Conservation (phyloP, 2,888 invertebrate species). For the Melanostoma mellinum region DNA sequence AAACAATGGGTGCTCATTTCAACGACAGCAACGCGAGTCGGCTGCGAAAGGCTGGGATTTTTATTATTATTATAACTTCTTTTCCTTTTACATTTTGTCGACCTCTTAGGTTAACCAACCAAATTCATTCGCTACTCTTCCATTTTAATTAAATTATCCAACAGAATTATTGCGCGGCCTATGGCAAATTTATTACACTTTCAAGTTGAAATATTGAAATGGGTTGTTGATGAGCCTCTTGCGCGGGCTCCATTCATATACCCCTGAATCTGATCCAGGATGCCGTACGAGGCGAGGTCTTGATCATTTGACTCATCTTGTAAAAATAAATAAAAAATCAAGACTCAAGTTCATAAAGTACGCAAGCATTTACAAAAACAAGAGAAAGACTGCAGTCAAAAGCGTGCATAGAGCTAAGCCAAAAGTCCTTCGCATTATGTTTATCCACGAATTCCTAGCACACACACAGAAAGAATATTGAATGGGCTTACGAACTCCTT, state of each 20-base stretch:
- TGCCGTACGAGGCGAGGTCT: constrained; percentile 61
- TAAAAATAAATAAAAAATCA: constrained; percentile 55
- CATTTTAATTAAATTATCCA: constrained; percentile 80
- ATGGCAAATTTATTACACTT: constrained; percentile 74
- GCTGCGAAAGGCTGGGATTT: constrained; percentile 24
- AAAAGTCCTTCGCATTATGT: constrained; percentile 74
- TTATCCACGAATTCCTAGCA: constrained; percentile 77
- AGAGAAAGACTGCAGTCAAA: constrained; percentile 25
- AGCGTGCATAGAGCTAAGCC: constrained; percentile 74
- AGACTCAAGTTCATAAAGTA: constrained; percentile 64
- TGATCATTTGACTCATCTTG: constrained; percentile 56
- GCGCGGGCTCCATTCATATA: constrained; percentile 29
- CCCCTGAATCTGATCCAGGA: constrained; percentile 8
- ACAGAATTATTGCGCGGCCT: constrained; percentile 72
- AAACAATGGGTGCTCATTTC: constrained; percentile 46
- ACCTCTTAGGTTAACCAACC: constrained; percentile 17
- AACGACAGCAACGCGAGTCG: neutral
- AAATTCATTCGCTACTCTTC: constrained; percentile 65
- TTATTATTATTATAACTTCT: constrained; percentile 40
- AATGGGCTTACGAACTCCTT: constrained; percentile 80
- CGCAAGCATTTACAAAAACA: constrained; percentile 41
- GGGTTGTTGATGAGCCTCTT: constrained; percentile 69
- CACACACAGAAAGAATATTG: constrained; percentile 74
- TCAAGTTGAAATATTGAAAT: constrained; percentile 68
- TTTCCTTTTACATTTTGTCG: constrained; percentile 7